Percentiles rank a stretch among this genome's conserved stretches.
These are phyloP conservation scores for Drosophila littoralis DNA, from an alignment of 1,140 invertebrate genomes.

Conservation along the genomic window DNA sequence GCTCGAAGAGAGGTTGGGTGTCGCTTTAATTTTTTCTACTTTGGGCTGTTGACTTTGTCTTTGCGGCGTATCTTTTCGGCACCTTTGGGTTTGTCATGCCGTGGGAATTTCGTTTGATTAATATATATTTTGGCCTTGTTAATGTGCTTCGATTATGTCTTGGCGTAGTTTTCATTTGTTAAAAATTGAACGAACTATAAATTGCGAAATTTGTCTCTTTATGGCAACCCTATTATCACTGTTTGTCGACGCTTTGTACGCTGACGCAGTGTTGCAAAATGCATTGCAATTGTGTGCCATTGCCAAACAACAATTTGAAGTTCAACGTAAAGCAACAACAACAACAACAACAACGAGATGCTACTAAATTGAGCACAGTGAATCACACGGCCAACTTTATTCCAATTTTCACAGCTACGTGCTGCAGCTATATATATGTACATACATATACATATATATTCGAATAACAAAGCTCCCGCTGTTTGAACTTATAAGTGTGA, in stretches of 20 bases:
- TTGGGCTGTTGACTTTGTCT: slow-evolving; percentile 32
- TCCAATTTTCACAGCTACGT: slow-evolving; percentile 65
- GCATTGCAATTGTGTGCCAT: slow-evolving; percentile 45
- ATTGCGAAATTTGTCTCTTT: neutral
- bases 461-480: slow-evolving; percentile 49
- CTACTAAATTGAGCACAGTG: slow-evolving; percentile 46
- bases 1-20: neutral
- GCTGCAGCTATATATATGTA: slow-evolving; percentile 38
- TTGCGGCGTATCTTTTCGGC: slow-evolving; percentile 16
- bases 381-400: slow-evolving; percentile 65
- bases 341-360: slow-evolving; percentile 16
- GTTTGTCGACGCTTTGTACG: neutral
- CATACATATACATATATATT: neutral
- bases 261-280: slow-evolving; percentile 53
- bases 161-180: neutral
- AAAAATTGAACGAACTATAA: slow-evolving; percentile 1
- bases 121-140: slow-evolving; percentile 32
- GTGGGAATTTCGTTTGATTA: slow-evolving; percentile 29
- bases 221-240: neutral
- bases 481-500: slow-evolving; percentile 4
- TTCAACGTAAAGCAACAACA: slow-evolving; percentile 41
- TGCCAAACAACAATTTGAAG: slow-evolving; percentile 69
- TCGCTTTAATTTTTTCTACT: slow-evolving; percentile 9
- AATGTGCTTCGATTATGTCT: slow-evolving; percentile 20
- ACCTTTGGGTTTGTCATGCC: slow-evolving; percentile 32